A percentile compares a stretch with the other conserved stretches of the same genome.
Evolutionary conservation across 2,113 vertebrate genomes (phyloP).

Genomic region (Chroicocephalus ridibundus): DNA sequence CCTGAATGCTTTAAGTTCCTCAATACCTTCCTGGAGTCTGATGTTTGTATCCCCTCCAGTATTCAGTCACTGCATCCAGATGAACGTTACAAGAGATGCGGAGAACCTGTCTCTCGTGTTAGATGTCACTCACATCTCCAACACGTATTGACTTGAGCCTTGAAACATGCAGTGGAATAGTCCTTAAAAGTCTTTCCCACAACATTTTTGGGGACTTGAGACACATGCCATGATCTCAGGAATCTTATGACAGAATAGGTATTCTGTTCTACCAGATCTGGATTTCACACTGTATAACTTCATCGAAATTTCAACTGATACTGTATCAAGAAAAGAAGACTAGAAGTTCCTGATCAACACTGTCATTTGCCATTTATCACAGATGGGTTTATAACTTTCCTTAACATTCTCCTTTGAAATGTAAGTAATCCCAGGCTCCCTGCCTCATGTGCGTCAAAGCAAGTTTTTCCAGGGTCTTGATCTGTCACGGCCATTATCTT

Average conservation of each 20-base stretch:
- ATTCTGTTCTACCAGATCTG: not conserved
- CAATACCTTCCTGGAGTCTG: rapidly evolving
- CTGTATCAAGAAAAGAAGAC: not conserved
- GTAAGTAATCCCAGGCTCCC: conserved; percentile 4
- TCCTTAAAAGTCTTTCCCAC: not conserved
- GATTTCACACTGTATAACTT: not conserved
- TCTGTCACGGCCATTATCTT: not conserved
- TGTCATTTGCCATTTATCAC: not conserved
- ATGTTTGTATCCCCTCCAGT: rapidly evolving
- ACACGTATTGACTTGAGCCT: not conserved
- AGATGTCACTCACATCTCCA: not conserved
- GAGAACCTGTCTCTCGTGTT: not conserved
- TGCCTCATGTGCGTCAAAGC: not conserved
- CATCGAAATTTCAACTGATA: not conserved
- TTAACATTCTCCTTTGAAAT: conserved; percentile 5
- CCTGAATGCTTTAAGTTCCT: not conserved
- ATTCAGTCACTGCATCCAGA: not conserved
- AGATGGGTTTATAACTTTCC: not conserved
- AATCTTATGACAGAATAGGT: not conserved
- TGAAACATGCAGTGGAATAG: not conserved
- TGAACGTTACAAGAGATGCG: rapidly evolving
- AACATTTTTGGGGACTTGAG: not conserved
- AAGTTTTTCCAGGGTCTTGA: not conserved
- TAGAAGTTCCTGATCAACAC: not conserved
- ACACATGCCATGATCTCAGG: not conserved